phyloP scores from a whole-genome alignment of 2,888 invertebrate species.

The Plagodis pulveraria region DNA sequence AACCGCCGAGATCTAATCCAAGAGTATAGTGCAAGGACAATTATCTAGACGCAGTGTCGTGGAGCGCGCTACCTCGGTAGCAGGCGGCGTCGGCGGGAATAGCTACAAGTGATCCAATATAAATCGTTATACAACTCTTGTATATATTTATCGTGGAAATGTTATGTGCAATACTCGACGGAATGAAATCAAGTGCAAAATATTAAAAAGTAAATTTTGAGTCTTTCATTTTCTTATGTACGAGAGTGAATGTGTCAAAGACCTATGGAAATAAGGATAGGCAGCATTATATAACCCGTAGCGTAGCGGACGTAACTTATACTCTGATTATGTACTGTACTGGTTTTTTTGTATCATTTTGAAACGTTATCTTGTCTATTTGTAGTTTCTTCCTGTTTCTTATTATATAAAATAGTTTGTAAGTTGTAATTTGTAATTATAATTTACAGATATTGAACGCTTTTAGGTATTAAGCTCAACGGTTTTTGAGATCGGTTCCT shows the following conservation, averaged over 20 bases:
- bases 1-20: slow-evolving; percentile 62
- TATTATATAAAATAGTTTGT: slow-evolving; percentile 52
- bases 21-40: slow-evolving; percentile 52
- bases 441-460: slow-evolving; percentile 44
- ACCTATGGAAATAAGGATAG: slow-evolving; percentile 44
- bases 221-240: slow-evolving; percentile 52
- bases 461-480: slow-evolving; percentile 51
- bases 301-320: slow-evolving; percentile 37
- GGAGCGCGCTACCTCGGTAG: slow-evolving; percentile 31
- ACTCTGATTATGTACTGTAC: slow-evolving; percentile 49
- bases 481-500: slow-evolving; percentile 43
- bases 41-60: slow-evolving; percentile 27
- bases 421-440: slow-evolving; percentile 50
- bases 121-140: slow-evolving; percentile 49
- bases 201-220: slow-evolving; percentile 43
- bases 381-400: slow-evolving; percentile 73
- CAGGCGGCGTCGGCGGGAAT: slow-evolving; percentile 41
- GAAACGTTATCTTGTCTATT: slow-evolving; percentile 57
- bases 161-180: slow-evolving; percentile 68
- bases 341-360: slow-evolving; percentile 49
- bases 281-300: slow-evolving; percentile 44
- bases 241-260: slow-evolving; percentile 52
- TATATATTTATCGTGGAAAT: slow-evolving; percentile 63
- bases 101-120: slow-evolving; percentile 41
- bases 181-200: slow-evolving; percentile 57